A percentile compares a stretch with the other conserved stretches of the same genome.
phyloP scores from a whole-genome alignment of 2,113 vertebrate species.

The Gadus chalcogrammus region DNA sequence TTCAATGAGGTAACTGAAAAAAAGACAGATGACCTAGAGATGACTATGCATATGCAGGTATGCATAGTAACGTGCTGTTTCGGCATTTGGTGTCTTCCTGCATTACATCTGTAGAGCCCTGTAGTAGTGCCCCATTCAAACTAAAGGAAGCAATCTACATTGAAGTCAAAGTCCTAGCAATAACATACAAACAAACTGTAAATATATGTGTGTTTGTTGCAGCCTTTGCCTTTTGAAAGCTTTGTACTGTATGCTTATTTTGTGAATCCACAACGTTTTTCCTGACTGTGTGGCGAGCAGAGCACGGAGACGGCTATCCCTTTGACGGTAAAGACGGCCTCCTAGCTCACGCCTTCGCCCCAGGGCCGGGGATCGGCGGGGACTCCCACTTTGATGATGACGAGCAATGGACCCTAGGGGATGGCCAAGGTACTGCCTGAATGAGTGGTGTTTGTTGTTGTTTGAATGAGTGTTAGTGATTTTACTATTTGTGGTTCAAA shows the following conservation, averaged over 20 bases:
- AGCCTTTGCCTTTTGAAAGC: background rate
- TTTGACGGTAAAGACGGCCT: conserved; percentile 98
- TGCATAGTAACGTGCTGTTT: too few relatives aligned
- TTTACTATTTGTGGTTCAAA: background rate
- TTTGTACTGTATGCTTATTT: background rate
- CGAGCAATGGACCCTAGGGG: conserved; percentile 96
- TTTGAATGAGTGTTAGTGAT: background rate
- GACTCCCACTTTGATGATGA: conserved; percentile 99
- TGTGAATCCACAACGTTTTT: too few relatives aligned
- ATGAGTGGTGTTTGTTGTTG: background rate
- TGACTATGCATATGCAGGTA: too few relatives aligned
- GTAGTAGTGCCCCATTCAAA: too few relatives aligned
- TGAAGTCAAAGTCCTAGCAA: too few relatives aligned
- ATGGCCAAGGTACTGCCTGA: conserved; percentile 85
- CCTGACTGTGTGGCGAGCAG: conserved; percentile 63
- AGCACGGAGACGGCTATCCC: conserved; percentile 96
- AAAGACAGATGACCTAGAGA: too few relatives aligned
- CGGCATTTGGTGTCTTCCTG: too few relatives aligned
- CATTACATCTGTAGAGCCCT: too few relatives aligned
- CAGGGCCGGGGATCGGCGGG: conserved; percentile 88
- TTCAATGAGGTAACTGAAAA: too few relatives aligned
- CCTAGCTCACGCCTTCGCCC: conserved; percentile 95
- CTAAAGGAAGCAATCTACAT: too few relatives aligned
- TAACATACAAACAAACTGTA: too few relatives aligned
- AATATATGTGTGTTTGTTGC: too few relatives aligned